Conservation (phyloP, 2,797 vertebrate genomes). For the Siniperca obscura region DNA sequence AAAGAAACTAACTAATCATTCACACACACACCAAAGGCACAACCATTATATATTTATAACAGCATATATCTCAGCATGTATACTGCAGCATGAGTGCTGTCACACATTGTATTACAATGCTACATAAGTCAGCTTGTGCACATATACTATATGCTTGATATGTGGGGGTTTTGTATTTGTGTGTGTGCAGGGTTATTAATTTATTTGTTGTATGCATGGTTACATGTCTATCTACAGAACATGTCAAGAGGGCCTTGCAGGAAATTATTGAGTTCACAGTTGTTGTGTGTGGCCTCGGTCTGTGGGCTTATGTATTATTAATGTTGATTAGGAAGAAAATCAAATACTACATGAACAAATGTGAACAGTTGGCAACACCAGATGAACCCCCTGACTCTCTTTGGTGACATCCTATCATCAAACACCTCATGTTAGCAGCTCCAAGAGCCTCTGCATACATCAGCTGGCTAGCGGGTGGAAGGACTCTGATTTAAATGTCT, state of each 20-base stretch:
- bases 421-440: conserved; percentile 25
- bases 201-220: conserved; percentile 16
- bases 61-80: background rate
- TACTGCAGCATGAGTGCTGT: background rate
- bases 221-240: conserved; percentile 9
- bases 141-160: background rate
- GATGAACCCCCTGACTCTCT: conserved; percentile 22
- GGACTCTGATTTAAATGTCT: conserved; percentile 13
- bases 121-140: background rate
- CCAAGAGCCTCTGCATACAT: background rate
- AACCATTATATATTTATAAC: no score
- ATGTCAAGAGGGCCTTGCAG: conserved; percentile 19
- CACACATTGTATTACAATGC: background rate
- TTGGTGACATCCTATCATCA: conserved; percentile 16
- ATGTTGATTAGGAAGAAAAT: conserved; percentile 43
- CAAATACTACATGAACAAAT: conserved; percentile 36
- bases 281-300: background rate
- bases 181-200: conserved; percentile 3
- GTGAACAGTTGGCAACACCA: conserved; percentile 45
- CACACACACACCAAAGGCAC: no score
- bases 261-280: conserved; percentile 11
- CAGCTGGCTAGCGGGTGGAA: conserved; percentile 6
- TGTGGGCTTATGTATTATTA: conserved; percentile 36
- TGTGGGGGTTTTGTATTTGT: background rate
- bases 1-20: no score